Base-by-base conservation (phyloP, 2,113 vertebrate species). In the Megatriorchis doriae region DNA sequence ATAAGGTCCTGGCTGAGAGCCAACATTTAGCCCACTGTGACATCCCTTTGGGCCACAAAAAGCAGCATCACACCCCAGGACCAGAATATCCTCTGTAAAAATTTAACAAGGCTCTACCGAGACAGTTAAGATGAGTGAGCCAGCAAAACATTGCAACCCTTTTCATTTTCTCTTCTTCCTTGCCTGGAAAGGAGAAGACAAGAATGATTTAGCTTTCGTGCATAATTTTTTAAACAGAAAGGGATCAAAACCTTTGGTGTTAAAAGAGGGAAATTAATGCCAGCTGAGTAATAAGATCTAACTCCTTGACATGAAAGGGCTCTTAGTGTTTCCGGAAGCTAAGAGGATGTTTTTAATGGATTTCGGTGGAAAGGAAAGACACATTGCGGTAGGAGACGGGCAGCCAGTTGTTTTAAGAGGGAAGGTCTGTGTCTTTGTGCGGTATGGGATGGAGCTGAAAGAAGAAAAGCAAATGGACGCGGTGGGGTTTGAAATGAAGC, bases 101-200 rank as follows among this genome's bases (percentile, higher is more conserved):
- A 47, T 88, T 81, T 72, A 50, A 48, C 65, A 68, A 85, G 63
- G 74, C 13, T 55, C 80, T 79, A 80, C 81, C 40, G 79, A 95
- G 95, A 47, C 82, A 34, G 62, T 75, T 36, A 91, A 52, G 66
- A 71, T 78, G 80, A 93, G 42, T 5, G 1, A 95, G 88, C 73
- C 50, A 80, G 65, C 42, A 53, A 74, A 91, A 32, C 10, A 13
- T 42, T 71, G 43, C 71, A 97, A 83, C 72, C 48, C 86, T 73
- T 87, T 88, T 73, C 81, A 89, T 96, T 96, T 97, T 93, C 95
- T 93, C 81, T 87, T 63, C 75, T 94, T 91, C 77, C 86, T 84
- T 75, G n/a, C n/a, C 83, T 92, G 73, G 78, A 94, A 95, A 68
- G 79, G 50, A 75, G 74, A 73, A 91, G 78, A 81, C 38, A 68